Evolutionary conservation across 2,797 vertebrate species (phyloP).

Genomic region (Thaleichthys pacificus): DNA sequence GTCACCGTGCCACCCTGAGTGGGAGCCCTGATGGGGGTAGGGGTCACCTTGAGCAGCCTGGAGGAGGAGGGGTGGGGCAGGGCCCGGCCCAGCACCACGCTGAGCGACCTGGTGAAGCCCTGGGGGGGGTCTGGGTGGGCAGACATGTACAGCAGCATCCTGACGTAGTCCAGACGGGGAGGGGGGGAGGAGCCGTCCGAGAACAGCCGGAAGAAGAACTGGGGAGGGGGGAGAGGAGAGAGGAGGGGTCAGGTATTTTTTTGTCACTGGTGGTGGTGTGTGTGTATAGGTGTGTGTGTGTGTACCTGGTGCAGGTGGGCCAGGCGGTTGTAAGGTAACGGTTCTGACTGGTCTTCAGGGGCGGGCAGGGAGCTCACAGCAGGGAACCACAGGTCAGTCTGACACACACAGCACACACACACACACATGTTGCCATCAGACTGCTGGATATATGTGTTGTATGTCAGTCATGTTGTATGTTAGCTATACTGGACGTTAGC

Average conservation of each 20-base stretch:
- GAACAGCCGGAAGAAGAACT: slow-evolving; percentile 92
- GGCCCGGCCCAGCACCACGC: slow-evolving; percentile 71
- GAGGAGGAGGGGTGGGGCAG: slow-evolving; percentile 53
- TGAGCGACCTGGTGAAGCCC: slow-evolving; percentile 85
- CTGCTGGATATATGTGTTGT: too few relatives aligned
- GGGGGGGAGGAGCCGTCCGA: slow-evolving; percentile 66
- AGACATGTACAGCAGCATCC: slow-evolving; percentile 87
- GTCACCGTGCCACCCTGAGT: not conserved
- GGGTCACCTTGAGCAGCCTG: slow-evolving; percentile 62
- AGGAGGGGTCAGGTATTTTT: too few relatives aligned
- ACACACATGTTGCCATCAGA: not conserved
- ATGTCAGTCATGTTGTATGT: too few relatives aligned
- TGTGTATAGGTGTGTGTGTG: not conserved
- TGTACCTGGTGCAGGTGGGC: slow-evolving; percentile 80
- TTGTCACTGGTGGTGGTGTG: not conserved
- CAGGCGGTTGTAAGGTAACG: slow-evolving; percentile 71
- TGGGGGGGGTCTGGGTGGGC: slow-evolving; percentile 76
- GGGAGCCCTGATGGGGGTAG: not conserved
- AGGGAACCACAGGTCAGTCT: slow-evolving; percentile 88
- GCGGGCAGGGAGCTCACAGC: slow-evolving; percentile 57
- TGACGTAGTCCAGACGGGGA: slow-evolving; percentile 76
- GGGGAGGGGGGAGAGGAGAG: not conserved
- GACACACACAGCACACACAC: slow-evolving; percentile 11
- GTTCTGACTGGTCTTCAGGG: slow-evolving; percentile 71
- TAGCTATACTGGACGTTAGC: too few relatives aligned